Percentiles rank a stretch among this genome's conserved stretches.
Conservation (phyloP, 1,140 invertebrate genomes). For the Drosophila chauvacae region DNA sequence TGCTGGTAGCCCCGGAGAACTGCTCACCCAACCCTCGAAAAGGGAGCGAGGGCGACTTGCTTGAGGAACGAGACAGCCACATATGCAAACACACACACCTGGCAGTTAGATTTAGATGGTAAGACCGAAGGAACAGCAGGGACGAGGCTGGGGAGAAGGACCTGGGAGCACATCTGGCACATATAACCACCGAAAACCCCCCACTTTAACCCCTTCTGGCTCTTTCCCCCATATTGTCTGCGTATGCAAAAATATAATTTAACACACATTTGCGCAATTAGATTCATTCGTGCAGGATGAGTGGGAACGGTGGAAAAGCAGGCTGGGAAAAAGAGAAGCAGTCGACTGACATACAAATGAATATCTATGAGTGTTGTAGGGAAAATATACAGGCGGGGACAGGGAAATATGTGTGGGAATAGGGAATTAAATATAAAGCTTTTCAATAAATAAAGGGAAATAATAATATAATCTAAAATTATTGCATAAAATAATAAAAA, state of each 20-base stretch:
- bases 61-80: slow-evolving; percentile 13
- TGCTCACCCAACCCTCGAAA: slow-evolving; percentile 36
- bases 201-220: slow-evolving; percentile 33
- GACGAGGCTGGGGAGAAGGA: slow-evolving; percentile 4
- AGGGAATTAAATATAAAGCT: background rate
- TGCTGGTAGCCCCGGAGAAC: slow-evolving; percentile 29
- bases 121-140: slow-evolving; percentile 43
- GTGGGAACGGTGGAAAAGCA: slow-evolving; percentile 15
- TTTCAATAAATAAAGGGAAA: background rate
- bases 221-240: slow-evolving; percentile 63
- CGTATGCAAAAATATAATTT: slow-evolving; percentile 83
- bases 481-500: background rate
- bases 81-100: slow-evolving; percentile 49
- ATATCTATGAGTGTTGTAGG: slow-evolving; percentile 71
- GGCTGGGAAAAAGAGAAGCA: slow-evolving; percentile 22
- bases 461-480: too few species aligned
- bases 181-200: slow-evolving; percentile 17
- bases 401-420: background rate
- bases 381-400: slow-evolving; percentile 17
- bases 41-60: slow-evolving; percentile 3
- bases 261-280: slow-evolving; percentile 83
- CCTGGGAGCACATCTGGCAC: slow-evolving; percentile 38
- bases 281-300: slow-evolving; percentile 76
- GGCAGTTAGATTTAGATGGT: slow-evolving; percentile 52
- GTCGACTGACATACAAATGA: slow-evolving; percentile 74